Percentiles rank a stretch among this genome's conserved stretches.
phyloP scores from a whole-genome alignment of 2,797 vertebrate species.

The Luscinia megarhynchos region DNA sequence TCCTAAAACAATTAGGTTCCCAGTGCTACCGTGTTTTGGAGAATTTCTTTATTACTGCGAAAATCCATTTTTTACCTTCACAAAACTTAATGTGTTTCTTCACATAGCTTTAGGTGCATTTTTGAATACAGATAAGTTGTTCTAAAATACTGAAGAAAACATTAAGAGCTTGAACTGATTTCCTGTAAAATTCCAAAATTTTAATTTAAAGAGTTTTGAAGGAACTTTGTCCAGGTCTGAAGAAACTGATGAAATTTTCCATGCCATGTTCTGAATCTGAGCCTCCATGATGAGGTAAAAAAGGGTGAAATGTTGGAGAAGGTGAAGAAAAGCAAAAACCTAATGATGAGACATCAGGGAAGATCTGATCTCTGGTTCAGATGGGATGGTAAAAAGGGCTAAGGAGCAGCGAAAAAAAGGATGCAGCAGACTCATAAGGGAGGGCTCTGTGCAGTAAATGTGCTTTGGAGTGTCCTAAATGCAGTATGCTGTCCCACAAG shows the following conservation, averaged over 20 bases:
- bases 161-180: neutral
- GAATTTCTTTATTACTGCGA: neutral
- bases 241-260: neutral
- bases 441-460: neutral
- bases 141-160: neutral
- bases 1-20: neutral
- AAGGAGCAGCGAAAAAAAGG: neutral
- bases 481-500: neutral
- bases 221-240: neutral
- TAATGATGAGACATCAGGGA: neutral
- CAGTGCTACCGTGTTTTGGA: neutral
- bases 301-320: neutral
- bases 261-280: neutral
- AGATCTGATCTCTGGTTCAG: neutral
- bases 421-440: neutral
- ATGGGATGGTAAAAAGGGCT: neutral
- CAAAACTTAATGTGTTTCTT: neutral
- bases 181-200: neutral
- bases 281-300: neutral
- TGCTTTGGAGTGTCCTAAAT: neutral
- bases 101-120: neutral
- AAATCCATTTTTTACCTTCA: neutral
- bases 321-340: neutral
- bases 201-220: neutral
- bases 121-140: neutral